Base-by-base conservation (phyloP, 2,888 invertebrate genomes). In the Tricholauxania praeusta region DNA sequence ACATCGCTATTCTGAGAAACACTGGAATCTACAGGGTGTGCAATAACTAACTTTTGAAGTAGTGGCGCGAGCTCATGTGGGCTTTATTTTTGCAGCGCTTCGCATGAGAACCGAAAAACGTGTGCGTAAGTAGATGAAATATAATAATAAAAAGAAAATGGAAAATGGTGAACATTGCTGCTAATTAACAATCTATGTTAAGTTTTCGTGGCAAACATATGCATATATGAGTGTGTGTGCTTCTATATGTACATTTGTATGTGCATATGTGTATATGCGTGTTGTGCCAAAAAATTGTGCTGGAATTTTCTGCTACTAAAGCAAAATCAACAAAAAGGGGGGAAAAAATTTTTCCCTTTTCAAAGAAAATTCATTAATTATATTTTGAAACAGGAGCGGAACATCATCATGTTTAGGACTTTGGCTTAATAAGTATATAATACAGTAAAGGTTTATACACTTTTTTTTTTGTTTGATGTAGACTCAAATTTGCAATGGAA, bases 141-240 rank as follows among this genome's bases (percentile, higher is more conserved):
- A 39, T 19, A 57, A 49, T 10, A 77, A 76, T 79, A 68, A 39
- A 78, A 77, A 78, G 74, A 77, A 80, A 28, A 22, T 14, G 14
- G 39, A 39, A n/a, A 81, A 81, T 77, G 78, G 78, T 75, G 79
- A 82, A 83, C 83, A 83, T 79, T 81, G 78, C 78, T 80, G 81
- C 84, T 84, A 84, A 84, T 85, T 85, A 84, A 83, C 80, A 83
- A 84, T 79, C 81, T 83, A 81, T 84, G 84, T 85, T 82, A 22
- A 77, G 75, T 79, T 76, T 77, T 81, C 79, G 77, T 55, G 15
- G 52, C 17, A 17, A 28, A 3, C 17, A n/a, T 19, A 60, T 32
- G 39, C 62, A 17, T 48, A 2, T 62, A 4, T 6, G 47, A 12
- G 32, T 14, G 62, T 59, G 28, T 28, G 28, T 28, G 32, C 22